These are phyloP conservation scores for Noctuana brunneofusca DNA, from an alignment of 2,888 invertebrate species.

Conservation along the genomic window DNA sequence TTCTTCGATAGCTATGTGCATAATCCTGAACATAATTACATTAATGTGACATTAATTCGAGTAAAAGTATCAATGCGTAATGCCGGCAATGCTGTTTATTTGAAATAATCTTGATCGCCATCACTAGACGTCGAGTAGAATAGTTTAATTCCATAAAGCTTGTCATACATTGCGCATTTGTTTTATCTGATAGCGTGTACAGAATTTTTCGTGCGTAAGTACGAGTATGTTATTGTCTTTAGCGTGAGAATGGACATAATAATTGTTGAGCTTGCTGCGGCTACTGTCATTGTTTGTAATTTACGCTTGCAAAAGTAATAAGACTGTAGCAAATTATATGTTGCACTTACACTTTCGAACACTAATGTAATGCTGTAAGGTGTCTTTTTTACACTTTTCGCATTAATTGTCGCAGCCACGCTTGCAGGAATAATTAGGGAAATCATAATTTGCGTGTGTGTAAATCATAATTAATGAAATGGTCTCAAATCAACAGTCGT, in stretches of 20 bases:
- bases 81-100: background rate
- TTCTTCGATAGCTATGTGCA: constrained; percentile 22
- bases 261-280: background rate
- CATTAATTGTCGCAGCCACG: constrained; percentile 29
- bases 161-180: background rate
- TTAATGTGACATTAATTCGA: constrained; percentile 15
- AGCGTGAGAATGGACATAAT: constrained; percentile 9
- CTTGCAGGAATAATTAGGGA: constrained; percentile 49
- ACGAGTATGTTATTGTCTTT: background rate
- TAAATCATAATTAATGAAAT: constrained; percentile 39
- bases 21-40: constrained; percentile 13
- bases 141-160: background rate
- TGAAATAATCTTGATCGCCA: constrained; percentile 3
- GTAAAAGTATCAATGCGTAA: constrained; percentile 20
- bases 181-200: background rate
- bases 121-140: background rate
- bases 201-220: background rate
- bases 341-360: constrained; percentile 22
- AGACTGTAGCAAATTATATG: constrained; percentile 1
- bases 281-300: constrained; percentile 14
- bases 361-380: constrained; percentile 6
- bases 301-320: constrained; percentile 13
- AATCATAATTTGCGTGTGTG: constrained; percentile 48
- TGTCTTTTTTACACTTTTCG: constrained; percentile 25
- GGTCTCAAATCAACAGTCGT: constrained; percentile 47